Evolutionary conservation across 2,888 invertebrate species (phyloP).

Genomic region (Pachycephus smyrnensis): DNA sequence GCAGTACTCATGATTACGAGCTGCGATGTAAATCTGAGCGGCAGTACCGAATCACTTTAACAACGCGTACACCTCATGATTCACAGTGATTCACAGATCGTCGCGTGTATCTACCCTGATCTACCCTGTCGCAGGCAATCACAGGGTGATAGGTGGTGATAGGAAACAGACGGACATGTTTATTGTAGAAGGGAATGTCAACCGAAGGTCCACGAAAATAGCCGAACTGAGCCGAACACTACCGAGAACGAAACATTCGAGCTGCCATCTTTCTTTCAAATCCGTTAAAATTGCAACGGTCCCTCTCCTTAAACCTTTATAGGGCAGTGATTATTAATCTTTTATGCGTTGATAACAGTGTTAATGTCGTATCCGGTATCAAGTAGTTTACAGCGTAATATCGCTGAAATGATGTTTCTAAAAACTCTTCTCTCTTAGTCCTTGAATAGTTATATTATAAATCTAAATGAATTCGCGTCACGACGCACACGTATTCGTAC

Average conservation of each 20-base stretch:
- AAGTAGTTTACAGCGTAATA: not conserved
- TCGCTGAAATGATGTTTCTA: not conserved
- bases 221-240: not conserved
- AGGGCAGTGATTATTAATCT: not conserved
- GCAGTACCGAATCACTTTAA: not conserved
- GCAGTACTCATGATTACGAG: slow-evolving; percentile 2
- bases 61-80: not conserved
- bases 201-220: not conserved
- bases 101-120: not conserved
- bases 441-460: too few species aligned
- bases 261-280: not conserved
- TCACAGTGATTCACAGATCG: not conserved
- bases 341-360: not conserved
- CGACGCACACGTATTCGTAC: too few species aligned
- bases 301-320: not conserved
- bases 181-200: not conserved
- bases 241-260: not conserved
- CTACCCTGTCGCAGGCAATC: not conserved
- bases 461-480: too few species aligned
- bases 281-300: not conserved
- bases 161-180: slow-evolving; percentile 1
- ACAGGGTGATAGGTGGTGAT: not conserved
- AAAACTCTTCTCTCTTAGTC: not conserved
- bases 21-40: not conserved
- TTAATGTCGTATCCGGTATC: too few species aligned